A percentile compares a stretch with the other conserved stretches of the same genome.
Evolutionary conservation across 2,888 invertebrate genomes (phyloP).

Genomic region (Eristalis arbustorum): DNA sequence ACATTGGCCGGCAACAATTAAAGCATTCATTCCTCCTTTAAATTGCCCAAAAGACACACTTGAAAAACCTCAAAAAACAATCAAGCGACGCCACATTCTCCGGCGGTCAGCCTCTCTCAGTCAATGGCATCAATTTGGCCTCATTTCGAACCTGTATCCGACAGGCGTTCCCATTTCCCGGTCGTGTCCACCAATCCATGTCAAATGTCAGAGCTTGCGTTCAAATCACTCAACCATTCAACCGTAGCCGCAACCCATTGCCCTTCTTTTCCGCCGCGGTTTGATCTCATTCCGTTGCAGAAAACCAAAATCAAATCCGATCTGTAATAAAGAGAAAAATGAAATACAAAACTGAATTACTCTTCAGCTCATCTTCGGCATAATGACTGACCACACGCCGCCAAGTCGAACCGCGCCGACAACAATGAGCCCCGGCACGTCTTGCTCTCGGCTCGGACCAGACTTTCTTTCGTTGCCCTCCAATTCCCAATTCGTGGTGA

Average conservation of each 20-base stretch:
- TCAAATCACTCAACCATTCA: not conserved
- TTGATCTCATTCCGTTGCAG: not conserved
- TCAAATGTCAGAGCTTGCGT: not conserved
- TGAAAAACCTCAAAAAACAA: not conserved
- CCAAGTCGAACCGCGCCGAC: not conserved
- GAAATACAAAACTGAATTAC: not conserved
- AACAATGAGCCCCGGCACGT: not conserved
- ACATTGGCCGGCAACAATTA: no score
- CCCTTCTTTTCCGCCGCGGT: not conserved
- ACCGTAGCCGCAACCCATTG: not conserved
- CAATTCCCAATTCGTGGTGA: not conserved
- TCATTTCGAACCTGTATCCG: not conserved
- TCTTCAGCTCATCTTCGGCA: not conserved
- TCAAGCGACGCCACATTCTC: not conserved
- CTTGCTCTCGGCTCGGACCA: not conserved
- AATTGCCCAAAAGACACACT: not conserved
- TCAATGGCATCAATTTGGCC: not conserved
- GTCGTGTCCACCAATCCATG: not conserved
- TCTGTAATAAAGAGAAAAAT: not conserved
- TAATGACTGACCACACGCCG: not conserved
- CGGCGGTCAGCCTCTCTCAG: not conserved
- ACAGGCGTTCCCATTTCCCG: not conserved
- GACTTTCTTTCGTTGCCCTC: constrained; percentile 1
- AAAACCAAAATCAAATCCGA: not conserved
- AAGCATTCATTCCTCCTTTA: not conserved